phyloP scores from a whole-genome alignment of 2,797 vertebrate genomes.

The Macroramphosus scolopax region DNA sequence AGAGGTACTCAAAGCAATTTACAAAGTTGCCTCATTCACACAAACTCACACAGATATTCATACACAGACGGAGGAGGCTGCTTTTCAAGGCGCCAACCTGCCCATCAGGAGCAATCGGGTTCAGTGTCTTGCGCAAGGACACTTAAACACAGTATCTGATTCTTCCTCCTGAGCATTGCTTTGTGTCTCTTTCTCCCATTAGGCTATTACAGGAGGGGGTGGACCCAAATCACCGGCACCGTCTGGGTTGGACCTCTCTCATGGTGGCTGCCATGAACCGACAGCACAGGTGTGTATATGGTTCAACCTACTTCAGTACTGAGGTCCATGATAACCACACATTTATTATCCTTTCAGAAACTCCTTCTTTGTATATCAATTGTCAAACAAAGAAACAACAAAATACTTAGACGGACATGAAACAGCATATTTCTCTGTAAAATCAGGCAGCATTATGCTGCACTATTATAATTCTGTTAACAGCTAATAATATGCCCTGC shows the following conservation, averaged over 20 bases:
- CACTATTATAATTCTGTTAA: not conserved
- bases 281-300: slow-evolving; percentile 81
- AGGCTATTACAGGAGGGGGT: slow-evolving; percentile 85
- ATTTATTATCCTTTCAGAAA: too few species aligned
- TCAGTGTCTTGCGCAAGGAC: too few species aligned
- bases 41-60: too few species aligned
- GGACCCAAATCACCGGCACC: slow-evolving; percentile 86
- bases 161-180: too few species aligned
- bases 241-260: slow-evolving; percentile 91
- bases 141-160: too few species aligned
- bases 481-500: slow-evolving; percentile 11
- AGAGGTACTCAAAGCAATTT: too few species aligned
- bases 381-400: slow-evolving; percentile 2
- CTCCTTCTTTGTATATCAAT: not conserved
- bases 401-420: not conserved
- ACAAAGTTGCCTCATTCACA: too few species aligned
- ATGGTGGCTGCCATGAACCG: slow-evolving; percentile 94
- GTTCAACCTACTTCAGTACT: too few species aligned
- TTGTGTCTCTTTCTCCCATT: slow-evolving; percentile 28
- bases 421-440: not conserved
- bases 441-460: not conserved
- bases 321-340: too few species aligned
- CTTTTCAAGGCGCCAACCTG: too few species aligned
- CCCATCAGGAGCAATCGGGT: too few species aligned
- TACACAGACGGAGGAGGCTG: too few species aligned